phyloP scores from a whole-genome alignment of 1,140 invertebrate genomes.

The Cotesia glomerata region DNA sequence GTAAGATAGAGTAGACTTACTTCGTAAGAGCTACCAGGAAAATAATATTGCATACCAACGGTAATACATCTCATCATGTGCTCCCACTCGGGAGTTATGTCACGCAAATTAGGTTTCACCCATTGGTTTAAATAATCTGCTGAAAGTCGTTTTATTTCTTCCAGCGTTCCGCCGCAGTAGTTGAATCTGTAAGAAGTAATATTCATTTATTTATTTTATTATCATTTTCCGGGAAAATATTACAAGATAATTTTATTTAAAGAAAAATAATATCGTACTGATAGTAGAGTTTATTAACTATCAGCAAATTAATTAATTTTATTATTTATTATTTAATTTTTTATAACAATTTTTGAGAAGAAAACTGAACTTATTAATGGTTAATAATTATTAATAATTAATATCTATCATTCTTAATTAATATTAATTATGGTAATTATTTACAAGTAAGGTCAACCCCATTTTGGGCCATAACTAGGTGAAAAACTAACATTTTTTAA shows the following conservation, averaged over 20 bases:
- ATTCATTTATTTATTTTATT: neutral
- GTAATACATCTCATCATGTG: slow-evolving; percentile 58
- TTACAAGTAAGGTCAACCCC: too few species aligned
- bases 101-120: slow-evolving; percentile 56
- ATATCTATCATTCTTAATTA: too few species aligned
- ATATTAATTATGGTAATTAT: too few species aligned
- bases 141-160: slow-evolving; percentile 50
- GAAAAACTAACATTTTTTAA: too few species aligned
- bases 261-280: too few species aligned
- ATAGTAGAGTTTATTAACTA: too few species aligned
- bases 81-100: slow-evolving; percentile 54
- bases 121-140: slow-evolving; percentile 51
- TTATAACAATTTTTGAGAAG: too few species aligned
- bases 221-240: slow-evolving; percentile 34
- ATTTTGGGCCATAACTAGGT: too few species aligned
- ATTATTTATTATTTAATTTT: too few species aligned
- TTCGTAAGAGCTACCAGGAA: slow-evolving; percentile 49
- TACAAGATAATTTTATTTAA: neutral
- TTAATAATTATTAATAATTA: too few species aligned
- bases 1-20: slow-evolving; percentile 44
- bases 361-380: too few species aligned
- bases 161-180: slow-evolving; percentile 62
- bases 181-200: slow-evolving; percentile 60
- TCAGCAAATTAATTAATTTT: too few species aligned
- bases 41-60: slow-evolving; percentile 49